phyloP scores from a whole-genome alignment of 1,140 invertebrate species.

The Camponotus floridanus region DNA sequence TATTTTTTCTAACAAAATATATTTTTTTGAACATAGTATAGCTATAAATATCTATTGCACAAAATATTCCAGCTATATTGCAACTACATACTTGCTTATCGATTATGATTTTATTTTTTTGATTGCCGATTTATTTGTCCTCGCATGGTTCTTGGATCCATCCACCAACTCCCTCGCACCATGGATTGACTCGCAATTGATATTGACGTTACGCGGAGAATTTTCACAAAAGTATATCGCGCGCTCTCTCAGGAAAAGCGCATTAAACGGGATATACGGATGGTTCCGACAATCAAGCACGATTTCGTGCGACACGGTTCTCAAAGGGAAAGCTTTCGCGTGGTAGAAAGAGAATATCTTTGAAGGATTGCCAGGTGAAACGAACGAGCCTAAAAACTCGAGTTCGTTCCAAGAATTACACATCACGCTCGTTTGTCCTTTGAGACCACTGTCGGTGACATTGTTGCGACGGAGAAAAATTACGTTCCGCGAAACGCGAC shows the following conservation, averaged over 20 bases:
- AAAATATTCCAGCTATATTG: not conserved
- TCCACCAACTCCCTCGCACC: constrained; percentile 10
- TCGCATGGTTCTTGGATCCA: constrained; percentile 66
- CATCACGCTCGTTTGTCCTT: constrained; percentile 59
- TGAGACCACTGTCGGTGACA: constrained; percentile 52
- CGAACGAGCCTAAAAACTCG: constrained; percentile 39
- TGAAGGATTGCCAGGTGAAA: constrained; percentile 53
- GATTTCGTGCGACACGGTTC: constrained; percentile 1
- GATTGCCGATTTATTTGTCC: constrained; percentile 50
- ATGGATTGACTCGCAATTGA: not conserved
- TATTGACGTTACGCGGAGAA: not conserved
- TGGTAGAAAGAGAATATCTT: constrained; percentile 13
- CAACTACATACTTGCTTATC: not conserved
- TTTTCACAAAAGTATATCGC: not conserved
- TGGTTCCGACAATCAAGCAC: constrained; percentile 68
- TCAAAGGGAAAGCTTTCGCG: constrained; percentile 43
- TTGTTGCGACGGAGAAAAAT: constrained; percentile 60
- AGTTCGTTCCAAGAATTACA: constrained; percentile 53
- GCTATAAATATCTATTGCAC: not conserved
- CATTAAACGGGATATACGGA: constrained; percentile 46
- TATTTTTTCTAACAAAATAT: constrained; percentile 3
- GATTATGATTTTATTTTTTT: constrained; percentile 33
- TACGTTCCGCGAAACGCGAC: constrained; percentile 30
- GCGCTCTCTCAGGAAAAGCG: not conserved
- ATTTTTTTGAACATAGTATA: not conserved